Conservation (phyloP, 2,797 vertebrate species). For the Sebastes hubbsi region DNA sequence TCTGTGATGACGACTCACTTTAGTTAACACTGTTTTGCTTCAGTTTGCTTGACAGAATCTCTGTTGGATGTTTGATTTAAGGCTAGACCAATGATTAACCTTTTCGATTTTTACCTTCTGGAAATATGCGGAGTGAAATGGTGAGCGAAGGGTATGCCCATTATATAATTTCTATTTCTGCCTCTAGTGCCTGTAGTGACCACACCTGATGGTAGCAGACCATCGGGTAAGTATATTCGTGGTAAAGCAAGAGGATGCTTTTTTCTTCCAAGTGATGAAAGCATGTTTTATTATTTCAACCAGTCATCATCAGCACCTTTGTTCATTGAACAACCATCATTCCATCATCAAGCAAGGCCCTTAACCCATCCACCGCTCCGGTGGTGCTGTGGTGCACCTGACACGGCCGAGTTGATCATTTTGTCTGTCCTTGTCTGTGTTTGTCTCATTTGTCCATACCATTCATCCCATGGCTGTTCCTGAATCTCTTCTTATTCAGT, state of each 20-base stretch:
- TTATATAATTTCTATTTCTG: slow-evolving; percentile 74
- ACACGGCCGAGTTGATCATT: slow-evolving; percentile 30
- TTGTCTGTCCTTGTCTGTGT: slow-evolving; percentile 55
- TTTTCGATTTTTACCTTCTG: background rate
- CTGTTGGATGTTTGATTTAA: slow-evolving; percentile 14
- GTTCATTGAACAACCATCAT: slow-evolving; percentile 58
- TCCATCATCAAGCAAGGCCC: slow-evolving; percentile 60
- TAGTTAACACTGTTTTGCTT: background rate
- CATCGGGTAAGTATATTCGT: slow-evolving; percentile 71
- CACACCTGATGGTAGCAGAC: slow-evolving; percentile 35
- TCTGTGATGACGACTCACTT: background rate
- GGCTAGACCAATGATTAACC: background rate
- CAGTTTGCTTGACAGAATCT: slow-evolving; percentile 17
- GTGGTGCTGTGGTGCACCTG: slow-evolving; percentile 50
- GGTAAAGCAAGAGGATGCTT: slow-evolving; percentile 63
- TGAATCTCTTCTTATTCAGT: slow-evolving; percentile 32
- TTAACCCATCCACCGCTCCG: slow-evolving; percentile 59
- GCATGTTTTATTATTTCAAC: slow-evolving; percentile 68
- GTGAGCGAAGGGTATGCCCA: slow-evolving; percentile 53
- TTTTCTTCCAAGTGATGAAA: slow-evolving; percentile 41
- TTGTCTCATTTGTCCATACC: slow-evolving; percentile 24
- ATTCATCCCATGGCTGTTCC: slow-evolving; percentile 54
- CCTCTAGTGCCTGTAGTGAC: slow-evolving; percentile 71
- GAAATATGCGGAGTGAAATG: slow-evolving; percentile 45
- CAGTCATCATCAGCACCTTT: slow-evolving; percentile 49